Base-by-base conservation (phyloP, 2,888 invertebrate species). In the Heteromurus nitidus region DNA sequence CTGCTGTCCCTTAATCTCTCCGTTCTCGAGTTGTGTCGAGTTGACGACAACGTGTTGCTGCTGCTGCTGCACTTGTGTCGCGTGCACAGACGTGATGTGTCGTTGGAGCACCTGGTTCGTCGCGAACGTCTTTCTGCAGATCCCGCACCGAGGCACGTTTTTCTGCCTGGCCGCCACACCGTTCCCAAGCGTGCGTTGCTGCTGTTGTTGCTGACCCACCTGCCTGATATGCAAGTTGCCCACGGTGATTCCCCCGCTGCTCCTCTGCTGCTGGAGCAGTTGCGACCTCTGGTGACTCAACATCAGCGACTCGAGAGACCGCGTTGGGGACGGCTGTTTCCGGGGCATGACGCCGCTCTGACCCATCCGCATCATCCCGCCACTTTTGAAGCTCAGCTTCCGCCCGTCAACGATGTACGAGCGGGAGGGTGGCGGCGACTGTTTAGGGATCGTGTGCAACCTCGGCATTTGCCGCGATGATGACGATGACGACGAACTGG, bases 111-210 rank as follows among this genome's bases (percentile, higher is more conserved):
- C 82, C 42, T 82, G 76, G 28, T 82, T 76, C 0, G 82, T 82
- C 2, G 82, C 82, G 31, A 82, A 82, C 16, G 76, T 83, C 24
- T 81, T 83, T 36, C 76, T 68, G 36, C 83, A 83, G 18, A 81
- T 26, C 26, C 44, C 31, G 22, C 83, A 83, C 64, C 81, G 42
- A 2, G 83, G 81, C 31, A 83, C 77, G 22, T 73, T 75, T 30
- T 82, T 82, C 28, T 73, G 62, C 50, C 47, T 58, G 47, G 11
- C 42, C 30, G 28, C 24, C 13, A 24, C n/a, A 30, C 67, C 44
- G 22, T 42, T 18, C 9, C 20, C 28, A 26, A 20, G 18, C 5
- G 11, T 47, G 28, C 26, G 47, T 20, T 53, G 58, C 3, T 26
- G 28, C 20, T 60, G 73, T 30, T 47, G 47, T n/a, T 65, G 67